A percentile compares a stretch with the other conserved stretches of the same genome.
Conservation (phyloP, 1,140 invertebrate genomes). For the Teleopsis dalmanni region DNA sequence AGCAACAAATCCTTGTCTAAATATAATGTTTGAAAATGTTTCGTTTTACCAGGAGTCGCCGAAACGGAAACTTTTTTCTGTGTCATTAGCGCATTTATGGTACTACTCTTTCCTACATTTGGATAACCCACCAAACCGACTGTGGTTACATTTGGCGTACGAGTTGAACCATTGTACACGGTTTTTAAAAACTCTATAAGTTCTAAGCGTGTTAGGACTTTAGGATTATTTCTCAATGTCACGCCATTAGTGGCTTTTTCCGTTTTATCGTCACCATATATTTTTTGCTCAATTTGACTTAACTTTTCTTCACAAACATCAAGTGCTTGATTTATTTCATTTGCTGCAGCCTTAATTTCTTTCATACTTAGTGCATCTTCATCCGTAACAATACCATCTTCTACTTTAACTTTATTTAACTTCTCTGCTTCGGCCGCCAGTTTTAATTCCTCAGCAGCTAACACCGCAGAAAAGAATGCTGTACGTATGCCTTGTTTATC, state of each 20-base stretch:
- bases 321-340: constrained; percentile 47
- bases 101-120: constrained; percentile 99
- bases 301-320: constrained; percentile 46
- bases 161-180: constrained; percentile 52
- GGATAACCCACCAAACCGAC: constrained; percentile 96
- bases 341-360: constrained; percentile 31
- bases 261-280: constrained; percentile 11
- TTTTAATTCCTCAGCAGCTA: constrained; percentile 51
- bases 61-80: constrained; percentile 93
- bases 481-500: constrained; percentile 55
- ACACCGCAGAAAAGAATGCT: constrained; percentile 78
- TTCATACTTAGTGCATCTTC: constrained; percentile 12
- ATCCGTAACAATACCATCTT: constrained; percentile 20
- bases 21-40: constrained; percentile 83
- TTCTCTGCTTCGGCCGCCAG: constrained; percentile 38
- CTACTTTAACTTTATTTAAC: constrained; percentile 21
- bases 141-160: constrained; percentile 56
- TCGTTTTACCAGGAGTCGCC: constrained; percentile 93
- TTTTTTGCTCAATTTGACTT: constrained; percentile 45
- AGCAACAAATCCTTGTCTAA: constrained; percentile 74
- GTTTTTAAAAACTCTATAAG: constrained; percentile 61
- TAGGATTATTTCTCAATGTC: constrained; percentile 45
- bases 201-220: constrained; percentile 52
- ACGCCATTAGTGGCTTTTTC: background rate
- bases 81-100: constrained; percentile 87